Conservation (phyloP, 2,888 invertebrate species). For the Metellina segmentata region DNA sequence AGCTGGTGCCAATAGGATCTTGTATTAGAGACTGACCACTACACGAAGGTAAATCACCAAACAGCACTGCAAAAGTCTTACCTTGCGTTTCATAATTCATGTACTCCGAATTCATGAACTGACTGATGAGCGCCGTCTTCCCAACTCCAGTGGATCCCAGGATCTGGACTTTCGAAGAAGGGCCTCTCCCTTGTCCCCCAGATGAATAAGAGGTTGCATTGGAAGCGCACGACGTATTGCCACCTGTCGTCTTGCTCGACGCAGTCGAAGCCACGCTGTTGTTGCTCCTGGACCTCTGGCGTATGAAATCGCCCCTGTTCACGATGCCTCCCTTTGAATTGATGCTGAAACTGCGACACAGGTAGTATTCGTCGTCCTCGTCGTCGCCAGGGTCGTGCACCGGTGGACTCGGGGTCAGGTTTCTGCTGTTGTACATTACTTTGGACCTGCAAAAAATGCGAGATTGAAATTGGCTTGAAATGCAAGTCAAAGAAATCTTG, state of each 20-base stretch:
- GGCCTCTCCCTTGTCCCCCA: constrained; percentile 46
- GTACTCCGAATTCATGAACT: constrained; percentile 87
- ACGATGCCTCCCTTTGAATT: constrained; percentile 92
- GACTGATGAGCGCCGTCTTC: constrained; percentile 86
- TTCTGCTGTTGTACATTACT: constrained; percentile 41
- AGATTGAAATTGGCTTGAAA: no score
- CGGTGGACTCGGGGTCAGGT: constrained; percentile 62
- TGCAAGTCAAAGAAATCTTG: no score
- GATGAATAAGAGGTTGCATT: constrained; percentile 66
- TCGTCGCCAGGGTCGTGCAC: constrained; percentile 82
- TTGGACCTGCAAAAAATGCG: constrained; percentile 38
- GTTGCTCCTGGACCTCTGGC: constrained; percentile 88
- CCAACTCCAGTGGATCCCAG: constrained; percentile 86
- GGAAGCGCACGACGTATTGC: constrained; percentile 74
- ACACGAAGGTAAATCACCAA: no score
- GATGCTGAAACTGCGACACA: constrained; percentile 95
- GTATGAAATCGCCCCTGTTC: constrained; percentile 91
- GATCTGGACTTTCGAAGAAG: constrained; percentile 84
- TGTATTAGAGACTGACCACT: no score
- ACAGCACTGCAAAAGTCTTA: no score
- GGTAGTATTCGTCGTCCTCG: constrained; percentile 94
- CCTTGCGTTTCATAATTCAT: constrained; percentile 84
- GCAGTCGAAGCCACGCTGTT: constrained; percentile 89
- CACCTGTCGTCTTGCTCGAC: constrained; percentile 31
- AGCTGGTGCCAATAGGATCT: no score